Base-by-base conservation (phyloP, 2,888 invertebrate genomes). In the Gnatocerus cornutus region DNA sequence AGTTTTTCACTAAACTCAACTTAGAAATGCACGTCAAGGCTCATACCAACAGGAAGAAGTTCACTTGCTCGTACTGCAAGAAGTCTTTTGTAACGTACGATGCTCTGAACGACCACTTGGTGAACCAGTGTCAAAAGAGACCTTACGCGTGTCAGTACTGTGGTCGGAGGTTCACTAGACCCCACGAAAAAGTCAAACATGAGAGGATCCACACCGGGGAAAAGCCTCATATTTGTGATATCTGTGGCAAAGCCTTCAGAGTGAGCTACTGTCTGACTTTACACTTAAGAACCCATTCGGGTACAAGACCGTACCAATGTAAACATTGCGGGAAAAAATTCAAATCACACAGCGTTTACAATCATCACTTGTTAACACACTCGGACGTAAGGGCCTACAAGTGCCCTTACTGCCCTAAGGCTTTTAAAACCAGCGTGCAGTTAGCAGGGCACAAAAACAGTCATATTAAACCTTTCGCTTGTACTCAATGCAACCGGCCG, bases 151-250 rank as follows among this genome's bases (percentile, higher is more conserved):
- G 94, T 77, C 87, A 90, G 67, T 93, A 90, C 79, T 94, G 94
- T 77, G 90, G 89, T 0, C 87, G 92, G 62, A 87, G 90, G 70
- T 94, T 94, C 77, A 87, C 89, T 1, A 86, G 93, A 43, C 93
- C 94, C 0, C 93, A 92, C 76, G 93, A 94, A 77, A 93, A 93
- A 83, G 93, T 94, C 0, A 93, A 93, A 82, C 94, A 94, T 77
- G 94, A 94, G 83, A 87, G 94, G n/a, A 91, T 93, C 78, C 94
- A 94, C 76, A 94, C 94, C 0, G 90, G 90, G 0, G 93, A 93
- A 79, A 93, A 93, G 77, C 94, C 94, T 0, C 92, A 93, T 78
- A 87, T 89, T 62, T 94, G 94, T 77, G 92, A 92, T 81, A 91
- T 93, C 29, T 94, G 94, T 80, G 93, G 93, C 48, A 94, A 93